phyloP scores from a whole-genome alignment of 2,797 vertebrate species.

The Tangara arthus region DNA sequence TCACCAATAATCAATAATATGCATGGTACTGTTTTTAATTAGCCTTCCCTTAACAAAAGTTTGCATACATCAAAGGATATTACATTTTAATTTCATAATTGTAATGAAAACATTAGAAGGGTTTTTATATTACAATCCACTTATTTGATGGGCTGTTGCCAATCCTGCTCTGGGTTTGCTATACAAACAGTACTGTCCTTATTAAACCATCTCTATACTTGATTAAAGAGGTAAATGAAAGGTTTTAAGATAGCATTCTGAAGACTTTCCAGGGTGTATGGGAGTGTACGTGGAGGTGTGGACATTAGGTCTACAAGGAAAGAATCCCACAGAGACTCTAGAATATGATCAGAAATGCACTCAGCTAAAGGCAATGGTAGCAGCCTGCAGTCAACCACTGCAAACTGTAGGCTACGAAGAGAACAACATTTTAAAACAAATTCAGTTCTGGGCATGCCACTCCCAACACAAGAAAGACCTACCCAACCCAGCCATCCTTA shows the following conservation, averaged over 20 bases:
- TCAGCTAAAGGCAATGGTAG: not conserved
- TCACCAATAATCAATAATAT: not conserved
- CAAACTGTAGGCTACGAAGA: not conserved
- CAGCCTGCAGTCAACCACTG: not conserved
- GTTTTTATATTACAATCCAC: not conserved
- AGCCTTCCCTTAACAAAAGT: not conserved
- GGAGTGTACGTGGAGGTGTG: not conserved
- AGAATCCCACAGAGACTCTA: not conserved
- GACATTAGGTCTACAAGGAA: not conserved
- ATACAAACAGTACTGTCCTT: not conserved
- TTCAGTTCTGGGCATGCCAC: not conserved
- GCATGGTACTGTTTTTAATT: not conserved
- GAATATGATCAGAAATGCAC: not conserved
- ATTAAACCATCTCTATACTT: not conserved
- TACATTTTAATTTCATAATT: not conserved
- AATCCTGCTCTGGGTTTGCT: not conserved
- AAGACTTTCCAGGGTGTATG: not conserved
- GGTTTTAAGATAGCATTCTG: not conserved
- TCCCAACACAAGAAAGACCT: not conserved
- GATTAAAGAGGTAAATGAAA: not conserved
- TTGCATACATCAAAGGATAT: not conserved
- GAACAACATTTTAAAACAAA: not conserved
- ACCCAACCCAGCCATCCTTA: not conserved
- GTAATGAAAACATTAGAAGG: not conserved
- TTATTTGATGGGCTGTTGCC: not conserved